Conservation (phyloP, 2,113 vertebrate species). For the Pluvianellus socialis region DNA sequence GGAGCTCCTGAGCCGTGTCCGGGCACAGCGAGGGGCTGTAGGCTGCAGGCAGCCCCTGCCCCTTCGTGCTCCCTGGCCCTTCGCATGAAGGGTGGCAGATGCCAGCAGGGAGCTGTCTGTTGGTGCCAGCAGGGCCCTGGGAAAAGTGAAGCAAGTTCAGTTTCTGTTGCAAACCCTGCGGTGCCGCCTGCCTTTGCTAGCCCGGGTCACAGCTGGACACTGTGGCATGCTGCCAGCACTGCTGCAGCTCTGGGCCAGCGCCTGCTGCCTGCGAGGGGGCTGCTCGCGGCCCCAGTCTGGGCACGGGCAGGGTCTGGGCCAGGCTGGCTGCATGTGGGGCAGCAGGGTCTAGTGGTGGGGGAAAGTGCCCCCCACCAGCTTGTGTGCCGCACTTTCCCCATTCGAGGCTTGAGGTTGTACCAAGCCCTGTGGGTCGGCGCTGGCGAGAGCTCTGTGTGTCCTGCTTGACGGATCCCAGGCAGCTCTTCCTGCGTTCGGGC, state of each 20-base stretch:
- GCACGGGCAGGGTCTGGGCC: neutral
- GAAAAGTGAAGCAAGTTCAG: neutral
- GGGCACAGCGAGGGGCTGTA: neutral
- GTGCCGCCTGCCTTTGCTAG: neutral
- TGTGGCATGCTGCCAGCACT: rapidly evolving
- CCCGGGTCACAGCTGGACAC: neutral
- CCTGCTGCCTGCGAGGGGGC: rapidly evolving
- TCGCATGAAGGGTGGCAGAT: neutral
- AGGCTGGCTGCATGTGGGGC: neutral
- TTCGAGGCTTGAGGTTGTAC: neutral
- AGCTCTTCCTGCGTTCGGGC: neutral
- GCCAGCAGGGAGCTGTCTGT: neutral
- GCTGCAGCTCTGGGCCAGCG: neutral
- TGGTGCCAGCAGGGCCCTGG: neutral
- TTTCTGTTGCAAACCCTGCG: neutral
- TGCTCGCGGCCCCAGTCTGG: neutral
- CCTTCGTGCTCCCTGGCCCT: rapidly evolving
- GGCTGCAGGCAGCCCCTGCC: neutral
- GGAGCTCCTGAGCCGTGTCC: rapidly evolving
- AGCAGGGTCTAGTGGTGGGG: neutral
- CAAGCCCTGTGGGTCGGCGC: rapidly evolving
- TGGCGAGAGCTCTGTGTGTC: neutral
- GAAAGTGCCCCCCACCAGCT: neutral
- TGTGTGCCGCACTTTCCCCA: neutral
- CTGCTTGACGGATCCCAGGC: neutral